phyloP scores from a whole-genome alignment of 2,888 invertebrate genomes.

The Drosophila lacicola region DNA sequence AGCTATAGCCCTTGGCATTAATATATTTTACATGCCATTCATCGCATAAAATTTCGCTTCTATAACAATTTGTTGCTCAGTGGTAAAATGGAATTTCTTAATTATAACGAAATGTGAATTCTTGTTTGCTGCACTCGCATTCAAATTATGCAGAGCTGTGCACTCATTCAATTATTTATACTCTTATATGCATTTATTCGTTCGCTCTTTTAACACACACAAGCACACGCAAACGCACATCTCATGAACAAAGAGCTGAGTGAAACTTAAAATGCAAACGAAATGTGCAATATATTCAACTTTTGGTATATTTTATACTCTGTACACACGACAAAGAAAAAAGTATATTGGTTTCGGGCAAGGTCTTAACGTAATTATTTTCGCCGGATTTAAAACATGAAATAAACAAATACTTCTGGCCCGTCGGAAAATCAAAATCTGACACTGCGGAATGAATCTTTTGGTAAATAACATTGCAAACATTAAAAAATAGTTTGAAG shows the following conservation, averaged over 20 bases:
- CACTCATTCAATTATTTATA: conserved; percentile 60
- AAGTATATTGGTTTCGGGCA: conserved; percentile 1
- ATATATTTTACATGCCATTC: not conserved
- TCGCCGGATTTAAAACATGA: not conserved
- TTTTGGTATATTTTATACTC: conserved; percentile 37
- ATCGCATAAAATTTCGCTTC: conserved; percentile 6
- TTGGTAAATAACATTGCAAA: too few relatives aligned
- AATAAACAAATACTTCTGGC: too few relatives aligned
- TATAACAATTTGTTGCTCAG: conserved; percentile 23
- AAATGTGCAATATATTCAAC: conserved; percentile 64
- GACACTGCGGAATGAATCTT: too few relatives aligned
- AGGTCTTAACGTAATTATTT: not conserved
- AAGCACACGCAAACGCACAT: not conserved
- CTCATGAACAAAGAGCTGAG: conserved; percentile 35
- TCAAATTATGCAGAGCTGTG: conserved; percentile 38
- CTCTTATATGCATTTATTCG: conserved; percentile 54
- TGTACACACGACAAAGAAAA: not conserved
- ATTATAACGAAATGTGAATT: conserved; percentile 47
- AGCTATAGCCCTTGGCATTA: not conserved
- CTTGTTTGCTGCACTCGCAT: conserved; percentile 24
- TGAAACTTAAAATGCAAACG: conserved; percentile 61
- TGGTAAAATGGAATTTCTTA: conserved; percentile 40
- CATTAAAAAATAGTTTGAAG: too few relatives aligned
- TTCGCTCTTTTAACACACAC: conserved; percentile 32
- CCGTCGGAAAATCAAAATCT: too few relatives aligned